Evolutionary conservation across 2,797 vertebrate species (phyloP), one percentile per base, ranked within the genome.

Genomic region (Sebastes diploproa): DNA sequence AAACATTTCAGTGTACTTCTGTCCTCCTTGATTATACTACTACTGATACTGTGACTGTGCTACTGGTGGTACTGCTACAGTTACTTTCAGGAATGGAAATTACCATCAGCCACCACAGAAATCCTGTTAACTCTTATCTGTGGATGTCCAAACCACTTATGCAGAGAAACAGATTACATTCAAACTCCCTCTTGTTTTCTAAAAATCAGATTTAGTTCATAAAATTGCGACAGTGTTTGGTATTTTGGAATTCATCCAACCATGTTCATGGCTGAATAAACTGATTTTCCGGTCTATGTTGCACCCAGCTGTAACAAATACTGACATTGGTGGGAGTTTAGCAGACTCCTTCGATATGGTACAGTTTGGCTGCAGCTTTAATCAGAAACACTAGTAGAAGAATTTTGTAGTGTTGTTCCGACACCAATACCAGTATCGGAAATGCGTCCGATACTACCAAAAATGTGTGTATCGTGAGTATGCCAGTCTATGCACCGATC

Each of bases 11-110:
- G 12, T 22, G 7, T 13, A 71, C 34, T 8, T 7, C 42, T 23
- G 30, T 36, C n/a, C 20, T 42, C 4, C 18, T 46, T 18, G 30
- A 29, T 14, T 3, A 36, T 18, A 30, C 42, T 18, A 4, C 20
- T 42, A 20, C 54, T 56, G n/a, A 32, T 34, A 16, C 27, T 16
- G 25, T 52, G 50, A 52, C 50, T 52, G 7, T n/a, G 20, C 50
- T 52, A 52, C 50, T 52, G 50, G 50, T 54, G 50, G 50, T 10
- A 54, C 20, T 54, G 50, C 18, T 54, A 54, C 50, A 54, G 50
- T 54, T n/a, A 54, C 50, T 54, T 38, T 38, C 66, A 75, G 29
- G 38, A n/a, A 2, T 9, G 38, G 52, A 85, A 82, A 80, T 70
- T 10, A 52, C 60, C 16, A 23, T 16, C 16, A 60, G 29, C n/a